These are phyloP conservation scores for Cryptoprocta ferox DNA, from an alignment of 2,797 vertebrate species.

Conservation along the genomic window DNA sequence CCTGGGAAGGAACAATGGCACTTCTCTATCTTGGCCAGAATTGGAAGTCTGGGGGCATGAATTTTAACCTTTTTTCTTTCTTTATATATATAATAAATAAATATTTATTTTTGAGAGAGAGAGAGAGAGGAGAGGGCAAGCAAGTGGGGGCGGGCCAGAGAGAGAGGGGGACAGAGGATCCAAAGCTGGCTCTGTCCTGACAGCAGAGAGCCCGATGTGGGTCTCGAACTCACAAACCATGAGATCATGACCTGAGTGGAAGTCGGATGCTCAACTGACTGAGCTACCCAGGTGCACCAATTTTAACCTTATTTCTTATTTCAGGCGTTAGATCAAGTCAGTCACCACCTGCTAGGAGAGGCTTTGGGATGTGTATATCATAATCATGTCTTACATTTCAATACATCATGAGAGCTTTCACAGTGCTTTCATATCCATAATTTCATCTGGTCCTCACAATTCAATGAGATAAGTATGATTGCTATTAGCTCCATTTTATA, in stretches of 20 bases:
- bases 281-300: no score
- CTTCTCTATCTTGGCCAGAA: background rate
- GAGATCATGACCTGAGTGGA: no score
- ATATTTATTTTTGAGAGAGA: no score
- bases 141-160: no score
- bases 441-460: slow-evolving; percentile 16
- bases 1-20: background rate
- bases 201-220: no score
- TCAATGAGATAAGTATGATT: background rate
- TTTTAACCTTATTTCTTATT: background rate
- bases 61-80: background rate
- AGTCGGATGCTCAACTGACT: no score
- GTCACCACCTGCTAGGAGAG: background rate
- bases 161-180: no score
- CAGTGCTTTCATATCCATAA: background rate
- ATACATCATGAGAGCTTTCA: background rate
- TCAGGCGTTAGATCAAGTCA: background rate
- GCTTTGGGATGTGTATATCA: background rate
- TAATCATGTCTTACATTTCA: background rate
- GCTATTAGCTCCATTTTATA: background rate
- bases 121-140: no score
- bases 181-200: no score
- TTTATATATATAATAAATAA: no score
- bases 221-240: no score
- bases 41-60: background rate